Percentiles rank a stretch among this genome's conserved stretches.
Conservation (phyloP, 2,888 invertebrate species). For the Ecliptopera silaceata region DNA sequence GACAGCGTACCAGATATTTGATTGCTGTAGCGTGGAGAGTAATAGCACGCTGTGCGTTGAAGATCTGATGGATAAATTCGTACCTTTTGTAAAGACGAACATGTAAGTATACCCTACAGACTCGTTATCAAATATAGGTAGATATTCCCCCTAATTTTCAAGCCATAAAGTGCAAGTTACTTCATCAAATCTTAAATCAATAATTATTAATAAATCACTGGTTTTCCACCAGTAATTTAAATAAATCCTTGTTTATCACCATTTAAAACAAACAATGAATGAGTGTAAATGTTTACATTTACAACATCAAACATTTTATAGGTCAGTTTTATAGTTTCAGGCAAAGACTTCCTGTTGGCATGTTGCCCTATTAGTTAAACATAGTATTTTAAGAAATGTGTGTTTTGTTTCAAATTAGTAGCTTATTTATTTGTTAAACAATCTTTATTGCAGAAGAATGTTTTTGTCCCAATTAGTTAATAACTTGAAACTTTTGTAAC, state of each 20-base stretch:
- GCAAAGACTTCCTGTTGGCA: slow-evolving; percentile 19
- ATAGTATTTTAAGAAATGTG: slow-evolving; percentile 17
- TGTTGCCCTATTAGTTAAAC: slow-evolving; percentile 25
- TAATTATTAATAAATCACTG: too few species aligned
- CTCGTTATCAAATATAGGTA: neutral
- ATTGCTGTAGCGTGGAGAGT: slow-evolving; percentile 67
- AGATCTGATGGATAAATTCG: slow-evolving; percentile 72
- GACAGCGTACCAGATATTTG: slow-evolving; percentile 74
- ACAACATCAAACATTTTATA: slow-evolving; percentile 12
- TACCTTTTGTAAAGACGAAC: slow-evolving; percentile 71
- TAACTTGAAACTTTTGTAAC: too few species aligned
- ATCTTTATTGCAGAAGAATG: neutral
- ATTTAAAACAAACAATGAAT: neutral
- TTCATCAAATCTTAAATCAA: too few species aligned
- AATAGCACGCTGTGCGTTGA: slow-evolving; percentile 64
- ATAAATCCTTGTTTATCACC: neutral
- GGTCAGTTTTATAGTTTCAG: slow-evolving; percentile 22
- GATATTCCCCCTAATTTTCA: too few species aligned
- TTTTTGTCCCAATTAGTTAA: too few species aligned
- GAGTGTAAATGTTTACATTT: slow-evolving; percentile 10
- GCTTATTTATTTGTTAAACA: too few species aligned
- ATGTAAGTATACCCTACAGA: slow-evolving; percentile 57
- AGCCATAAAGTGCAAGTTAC: too few species aligned
- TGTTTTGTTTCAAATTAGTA: neutral
- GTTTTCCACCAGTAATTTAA: neutral